Conservation (phyloP, 1,140 invertebrate genomes). For the Rhynchophorus ferrugineus region DNA sequence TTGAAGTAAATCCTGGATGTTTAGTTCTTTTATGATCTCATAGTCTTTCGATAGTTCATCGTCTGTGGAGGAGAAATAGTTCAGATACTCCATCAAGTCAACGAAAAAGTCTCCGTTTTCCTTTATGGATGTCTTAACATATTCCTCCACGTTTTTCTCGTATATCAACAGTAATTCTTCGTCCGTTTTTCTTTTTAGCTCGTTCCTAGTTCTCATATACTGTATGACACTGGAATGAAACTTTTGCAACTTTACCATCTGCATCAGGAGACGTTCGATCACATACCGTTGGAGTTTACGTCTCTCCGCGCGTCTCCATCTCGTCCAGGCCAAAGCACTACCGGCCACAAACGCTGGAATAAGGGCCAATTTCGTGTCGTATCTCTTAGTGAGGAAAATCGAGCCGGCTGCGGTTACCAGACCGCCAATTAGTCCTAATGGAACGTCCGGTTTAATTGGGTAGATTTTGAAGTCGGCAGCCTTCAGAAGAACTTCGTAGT, state of each 20-base stretch:
- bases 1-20: background rate
- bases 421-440: slow-evolving; percentile 10
- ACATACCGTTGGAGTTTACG: background rate
- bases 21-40: slow-evolving; percentile 3
- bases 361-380: background rate
- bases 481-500: slow-evolving; percentile 23
- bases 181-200: background rate
- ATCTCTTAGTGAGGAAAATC: slow-evolving; percentile 8
- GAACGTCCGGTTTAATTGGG: slow-evolving; percentile 1
- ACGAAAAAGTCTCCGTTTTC: slow-evolving; percentile 4
- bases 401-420: slow-evolving; percentile 2
- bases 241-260: slow-evolving; percentile 13
- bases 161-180: slow-evolving; percentile 2
- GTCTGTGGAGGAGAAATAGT: background rate
- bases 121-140: background rate
- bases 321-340: background rate
- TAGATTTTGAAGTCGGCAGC: slow-evolving; percentile 13
- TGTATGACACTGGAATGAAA: slow-evolving; percentile 15
- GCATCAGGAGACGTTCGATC: slow-evolving; percentile 5
- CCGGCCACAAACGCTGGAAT: slow-evolving; percentile 10
- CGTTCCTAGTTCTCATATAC: slow-evolving; percentile 18
- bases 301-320: background rate
- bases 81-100: background rate
- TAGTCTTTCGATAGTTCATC: slow-evolving; percentile 16
- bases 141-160: slow-evolving; percentile 11